Conservation (phyloP, 2,113 vertebrate genomes). For the Garra rufa region DNA sequence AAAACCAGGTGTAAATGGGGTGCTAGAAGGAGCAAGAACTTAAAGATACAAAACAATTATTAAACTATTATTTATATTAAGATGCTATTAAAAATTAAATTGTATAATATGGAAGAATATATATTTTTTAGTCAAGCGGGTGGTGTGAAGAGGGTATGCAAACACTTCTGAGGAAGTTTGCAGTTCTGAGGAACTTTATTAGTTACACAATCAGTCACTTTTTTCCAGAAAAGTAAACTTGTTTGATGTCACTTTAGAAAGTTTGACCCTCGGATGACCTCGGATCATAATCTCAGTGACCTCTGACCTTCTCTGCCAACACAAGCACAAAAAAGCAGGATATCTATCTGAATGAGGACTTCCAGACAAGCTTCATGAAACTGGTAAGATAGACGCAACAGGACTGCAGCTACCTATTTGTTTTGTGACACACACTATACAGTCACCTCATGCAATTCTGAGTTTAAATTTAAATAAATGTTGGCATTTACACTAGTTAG, state of each 20-base stretch:
- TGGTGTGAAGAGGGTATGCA: background rate
- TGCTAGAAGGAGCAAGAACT: background rate
- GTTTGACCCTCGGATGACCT: background rate
- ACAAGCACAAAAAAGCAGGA: background rate
- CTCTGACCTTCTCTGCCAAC: background rate
- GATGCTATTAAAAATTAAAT: background rate
- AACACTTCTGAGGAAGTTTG: background rate
- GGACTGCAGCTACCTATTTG: background rate
- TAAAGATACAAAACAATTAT: background rate
- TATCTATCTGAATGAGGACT: background rate
- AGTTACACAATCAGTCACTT: background rate
- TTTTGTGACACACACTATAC: background rate
- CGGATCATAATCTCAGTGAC: background rate
- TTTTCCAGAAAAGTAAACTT: background rate
- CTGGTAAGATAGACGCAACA: background rate
- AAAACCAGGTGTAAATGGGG: background rate
- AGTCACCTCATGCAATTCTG: background rate
- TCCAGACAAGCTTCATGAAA: background rate
- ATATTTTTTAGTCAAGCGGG: background rate
- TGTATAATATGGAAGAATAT: background rate
- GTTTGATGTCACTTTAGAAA: background rate
- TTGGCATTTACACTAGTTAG: background rate
- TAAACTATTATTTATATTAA: background rate
- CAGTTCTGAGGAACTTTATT: background rate
- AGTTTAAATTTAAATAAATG: background rate